A percentile compares a stretch with the other conserved stretches of the same genome.
Conservation (phyloP, 2,113 vertebrate species). For the Anthoscopus minutus region DNA sequence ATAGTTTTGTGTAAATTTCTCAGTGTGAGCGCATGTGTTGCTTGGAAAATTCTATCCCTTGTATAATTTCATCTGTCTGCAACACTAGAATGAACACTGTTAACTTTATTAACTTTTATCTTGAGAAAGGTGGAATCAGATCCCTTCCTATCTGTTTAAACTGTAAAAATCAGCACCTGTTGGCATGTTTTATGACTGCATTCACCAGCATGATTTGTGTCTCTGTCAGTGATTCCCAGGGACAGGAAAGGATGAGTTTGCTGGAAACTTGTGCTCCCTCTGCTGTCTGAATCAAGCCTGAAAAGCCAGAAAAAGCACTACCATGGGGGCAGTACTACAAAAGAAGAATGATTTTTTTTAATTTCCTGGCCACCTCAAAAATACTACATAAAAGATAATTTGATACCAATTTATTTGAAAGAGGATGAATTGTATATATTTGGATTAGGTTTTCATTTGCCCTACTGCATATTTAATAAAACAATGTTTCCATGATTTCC, state of each 20-base stretch:
- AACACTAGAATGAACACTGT: not conserved
- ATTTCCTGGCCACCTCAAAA: not conserved
- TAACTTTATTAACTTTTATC: not conserved
- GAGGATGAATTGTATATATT: not conserved
- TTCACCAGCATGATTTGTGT: not conserved
- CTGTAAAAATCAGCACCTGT: not conserved
- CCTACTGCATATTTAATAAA: slow-evolving; percentile 10
- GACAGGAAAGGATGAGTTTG: not conserved
- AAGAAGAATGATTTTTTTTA: not conserved
- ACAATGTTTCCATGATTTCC: slow-evolving; percentile 23
- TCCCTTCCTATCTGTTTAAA: not conserved
- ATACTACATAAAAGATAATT: not conserved
- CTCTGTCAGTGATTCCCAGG: not conserved
- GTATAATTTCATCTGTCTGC: not conserved
- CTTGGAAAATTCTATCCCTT: not conserved
- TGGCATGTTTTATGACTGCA: not conserved
- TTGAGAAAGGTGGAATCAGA: not conserved
- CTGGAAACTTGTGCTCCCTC: slow-evolving; percentile 39
- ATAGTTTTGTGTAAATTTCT: not conserved
- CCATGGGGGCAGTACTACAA: not conserved
- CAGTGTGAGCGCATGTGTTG: not conserved
- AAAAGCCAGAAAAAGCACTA: not conserved
- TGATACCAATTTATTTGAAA: slow-evolving; percentile 4
- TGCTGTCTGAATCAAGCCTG: not conserved
- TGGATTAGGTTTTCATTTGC: slow-evolving; percentile 14